Base-by-base conservation (phyloP, 2,113 vertebrate genomes). In the Phrynocephalus versicolor region DNA sequence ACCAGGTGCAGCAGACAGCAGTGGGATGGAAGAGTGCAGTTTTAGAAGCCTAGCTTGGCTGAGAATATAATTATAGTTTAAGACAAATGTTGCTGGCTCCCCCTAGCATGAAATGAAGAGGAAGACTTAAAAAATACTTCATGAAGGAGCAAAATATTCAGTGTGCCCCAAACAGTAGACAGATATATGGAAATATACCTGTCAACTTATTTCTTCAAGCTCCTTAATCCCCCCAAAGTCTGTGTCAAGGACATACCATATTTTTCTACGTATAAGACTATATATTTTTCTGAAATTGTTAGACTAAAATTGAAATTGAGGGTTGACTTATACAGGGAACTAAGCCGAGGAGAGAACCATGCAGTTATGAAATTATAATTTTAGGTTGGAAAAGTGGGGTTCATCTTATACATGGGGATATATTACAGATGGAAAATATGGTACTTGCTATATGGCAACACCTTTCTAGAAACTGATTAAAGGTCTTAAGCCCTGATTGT, bases 1-100 rank as follows among this genome's bases (percentile, higher is more conserved):
- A n/a, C 71, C 37, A 88, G 65, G 55, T 90, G 64, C 69, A 88
- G 64, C 9, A 82, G n/a, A 3, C 81, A 79, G 25, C 62, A 85
- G n/a, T 0, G 0, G 73, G 80, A 67, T 18, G 60, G 23, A 62
- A 39, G 33, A 88, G 81, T 87, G 23, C 5, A 78, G 23, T 21
- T 70, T 75, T 7, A 65, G 0, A 30, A 62, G 62, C 65, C 73
- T 1, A 1, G 33, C 12, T 41, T 83, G 87, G 8, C n/a, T 83
- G 74, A 39, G n/a, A 23, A 2, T 9, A 6, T 70, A 72, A 6
- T 23, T 79, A 2, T 18, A 14, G 3, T 79, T 79, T 57, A 76
- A 85, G 15, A 0, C 86, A 89, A 89, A 62, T 0, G 33, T 16
- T 1, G 0, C n/a, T 6, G 15, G 1, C 45, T 92, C 78, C 78